A percentile compares a stretch with the other conserved stretches of the same genome.
phyloP scores from a whole-genome alignment of 2,888 invertebrate genomes.

The Nycteola revayana region DNA sequence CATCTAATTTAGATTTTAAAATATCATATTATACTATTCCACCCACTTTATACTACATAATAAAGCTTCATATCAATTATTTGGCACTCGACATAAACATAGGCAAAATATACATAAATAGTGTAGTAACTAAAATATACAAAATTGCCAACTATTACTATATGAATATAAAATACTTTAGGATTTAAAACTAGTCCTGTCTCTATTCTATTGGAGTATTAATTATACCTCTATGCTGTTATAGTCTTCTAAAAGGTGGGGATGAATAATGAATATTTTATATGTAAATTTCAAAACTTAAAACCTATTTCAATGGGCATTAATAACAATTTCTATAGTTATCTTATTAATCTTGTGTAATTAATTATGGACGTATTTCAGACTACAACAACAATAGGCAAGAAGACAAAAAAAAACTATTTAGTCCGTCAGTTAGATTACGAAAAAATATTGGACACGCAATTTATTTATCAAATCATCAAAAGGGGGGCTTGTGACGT shows the following conservation, averaged over 20 bases:
- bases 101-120: conserved; percentile 7
- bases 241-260: conserved; percentile 23
- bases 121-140: conserved; percentile 6
- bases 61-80: conserved; percentile 6
- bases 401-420: too few species aligned
- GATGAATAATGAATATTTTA: background rate
- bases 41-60: background rate
- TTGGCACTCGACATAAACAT: conserved; percentile 28
- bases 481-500: too few species aligned
- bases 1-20: too few species aligned
- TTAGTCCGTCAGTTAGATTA: too few species aligned
- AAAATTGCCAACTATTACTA: conserved; percentile 8
- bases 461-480: too few species aligned
- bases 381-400: too few species aligned
- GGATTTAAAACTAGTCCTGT: conserved; percentile 4
- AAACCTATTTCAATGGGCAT: too few species aligned
- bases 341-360: too few species aligned
- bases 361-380: too few species aligned
- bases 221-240: conserved; percentile 11
- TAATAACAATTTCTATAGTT: too few species aligned
- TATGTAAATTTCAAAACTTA: background rate
- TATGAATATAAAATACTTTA: conserved; percentile 22
- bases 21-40: too few species aligned
- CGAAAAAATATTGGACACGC: too few species aligned
- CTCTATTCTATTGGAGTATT: conserved; percentile 20